These are phyloP conservation scores for Myotis brandtii DNA, from an alignment of 2,113 vertebrate genomes.

Conservation along the genomic window DNA sequence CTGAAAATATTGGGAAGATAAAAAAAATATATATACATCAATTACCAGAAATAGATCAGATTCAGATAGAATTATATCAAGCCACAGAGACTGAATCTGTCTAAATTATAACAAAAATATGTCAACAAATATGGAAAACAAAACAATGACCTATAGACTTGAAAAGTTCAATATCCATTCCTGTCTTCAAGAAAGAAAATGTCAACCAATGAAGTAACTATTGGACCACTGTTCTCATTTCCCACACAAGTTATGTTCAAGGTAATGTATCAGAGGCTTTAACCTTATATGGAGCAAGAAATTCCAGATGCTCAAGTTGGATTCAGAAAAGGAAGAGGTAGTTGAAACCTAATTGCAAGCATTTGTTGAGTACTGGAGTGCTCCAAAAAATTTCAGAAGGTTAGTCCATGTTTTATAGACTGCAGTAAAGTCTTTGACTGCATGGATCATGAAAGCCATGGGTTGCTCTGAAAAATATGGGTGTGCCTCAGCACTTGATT, in stretches of 20 bases:
- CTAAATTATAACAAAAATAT: not conserved
- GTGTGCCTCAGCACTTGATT: not conserved
- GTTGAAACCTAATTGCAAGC: not conserved
- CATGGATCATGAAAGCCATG: not conserved
- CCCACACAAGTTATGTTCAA: not conserved
- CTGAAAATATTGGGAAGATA: not conserved
- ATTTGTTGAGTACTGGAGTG: not conserved
- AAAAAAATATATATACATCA: too few relatives aligned
- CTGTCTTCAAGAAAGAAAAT: not conserved
- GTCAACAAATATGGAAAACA: not conserved
- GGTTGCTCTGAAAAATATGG: not conserved
- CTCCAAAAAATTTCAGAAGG: not conserved
- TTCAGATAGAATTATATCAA: not conserved
- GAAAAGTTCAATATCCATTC: not conserved
- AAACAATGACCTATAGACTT: not conserved
- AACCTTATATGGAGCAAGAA: not conserved
- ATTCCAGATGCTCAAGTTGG: not conserved
- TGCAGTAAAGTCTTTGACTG: not conserved
- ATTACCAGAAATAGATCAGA: not conserved
- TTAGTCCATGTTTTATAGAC: not conserved
- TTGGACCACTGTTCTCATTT: not conserved
- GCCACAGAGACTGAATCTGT: not conserved
- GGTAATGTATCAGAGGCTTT: not conserved
- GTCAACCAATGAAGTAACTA: not conserved
- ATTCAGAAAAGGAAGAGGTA: not conserved